Evolutionary conservation across 2,888 invertebrate genomes (phyloP).

Genomic region (Andrena marginata): DNA sequence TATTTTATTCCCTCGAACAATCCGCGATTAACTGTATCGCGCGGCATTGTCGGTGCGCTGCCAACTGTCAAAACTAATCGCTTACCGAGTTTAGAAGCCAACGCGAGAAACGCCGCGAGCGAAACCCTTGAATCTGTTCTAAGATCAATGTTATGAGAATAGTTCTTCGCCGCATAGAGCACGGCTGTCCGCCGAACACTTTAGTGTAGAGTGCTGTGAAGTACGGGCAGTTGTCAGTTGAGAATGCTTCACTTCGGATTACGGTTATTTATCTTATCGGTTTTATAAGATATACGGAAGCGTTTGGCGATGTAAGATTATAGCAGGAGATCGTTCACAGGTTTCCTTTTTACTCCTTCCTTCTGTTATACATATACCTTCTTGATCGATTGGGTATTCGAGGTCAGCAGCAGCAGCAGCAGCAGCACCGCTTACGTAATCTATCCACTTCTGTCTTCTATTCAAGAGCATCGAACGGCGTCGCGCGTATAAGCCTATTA

Average conservation of each 20-base stretch:
- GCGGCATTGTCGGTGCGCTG: constrained; percentile 38
- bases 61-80: constrained; percentile 42
- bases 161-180: background rate
- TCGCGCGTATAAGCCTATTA: background rate
- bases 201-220: background rate
- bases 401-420: constrained; percentile 5
- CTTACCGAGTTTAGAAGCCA: constrained; percentile 2
- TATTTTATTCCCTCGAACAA: constrained; percentile 58
- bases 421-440: constrained; percentile 19
- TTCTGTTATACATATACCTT: background rate
- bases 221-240: background rate
- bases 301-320: background rate
- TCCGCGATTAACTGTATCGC: constrained; percentile 52
- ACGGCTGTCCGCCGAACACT: background rate
- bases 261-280: too few species aligned
- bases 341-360: background rate
- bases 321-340: background rate
- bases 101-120: background rate
- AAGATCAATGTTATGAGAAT: background rate
- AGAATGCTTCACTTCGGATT: too few species aligned
- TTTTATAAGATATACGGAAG: background rate
- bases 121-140: background rate
- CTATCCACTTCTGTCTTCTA: constrained; percentile 1
- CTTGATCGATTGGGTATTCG: constrained; percentile 9
- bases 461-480: background rate